Conservation (phyloP, 2,888 invertebrate genomes). For the Acanthosepion esculentum region DNA sequence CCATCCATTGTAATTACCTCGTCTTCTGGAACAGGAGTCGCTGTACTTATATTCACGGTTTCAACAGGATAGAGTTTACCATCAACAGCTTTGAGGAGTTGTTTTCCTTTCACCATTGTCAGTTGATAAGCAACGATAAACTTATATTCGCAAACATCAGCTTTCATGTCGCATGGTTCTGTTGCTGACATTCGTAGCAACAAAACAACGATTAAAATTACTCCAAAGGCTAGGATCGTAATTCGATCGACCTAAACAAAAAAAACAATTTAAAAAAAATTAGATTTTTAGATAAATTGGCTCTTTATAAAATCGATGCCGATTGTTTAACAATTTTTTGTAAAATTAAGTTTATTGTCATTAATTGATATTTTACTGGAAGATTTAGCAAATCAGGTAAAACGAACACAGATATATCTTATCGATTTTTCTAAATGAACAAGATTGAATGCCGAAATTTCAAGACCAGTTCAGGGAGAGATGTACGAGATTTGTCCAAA, state of each 20-base stretch:
- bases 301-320: no score
- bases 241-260: not conserved
- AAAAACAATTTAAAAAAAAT: no score
- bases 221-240: not conserved
- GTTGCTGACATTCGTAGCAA: not conserved
- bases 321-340: no score
- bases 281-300: no score
- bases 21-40: constrained; percentile 52
- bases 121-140: constrained; percentile 55
- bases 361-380: no score
- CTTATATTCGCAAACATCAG: constrained; percentile 56
- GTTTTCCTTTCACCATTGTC: constrained; percentile 59
- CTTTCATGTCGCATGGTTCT: constrained; percentile 51
- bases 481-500: no score
- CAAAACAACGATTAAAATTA: not conserved
- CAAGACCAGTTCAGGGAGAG: no score
- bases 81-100: constrained; percentile 49
- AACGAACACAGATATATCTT: no score
- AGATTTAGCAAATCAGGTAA: no score
- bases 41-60: constrained; percentile 54
- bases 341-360: no score
- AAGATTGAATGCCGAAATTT: no score
- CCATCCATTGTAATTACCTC: constrained; percentile 64
- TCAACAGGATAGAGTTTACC: constrained; percentile 60
- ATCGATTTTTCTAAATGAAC: no score